A percentile compares a stretch with the other conserved stretches of the same genome.
These are phyloP conservation scores for Odontesthes bonariensis DNA, from an alignment of 2,113 vertebrate species.

Conservation along the genomic window DNA sequence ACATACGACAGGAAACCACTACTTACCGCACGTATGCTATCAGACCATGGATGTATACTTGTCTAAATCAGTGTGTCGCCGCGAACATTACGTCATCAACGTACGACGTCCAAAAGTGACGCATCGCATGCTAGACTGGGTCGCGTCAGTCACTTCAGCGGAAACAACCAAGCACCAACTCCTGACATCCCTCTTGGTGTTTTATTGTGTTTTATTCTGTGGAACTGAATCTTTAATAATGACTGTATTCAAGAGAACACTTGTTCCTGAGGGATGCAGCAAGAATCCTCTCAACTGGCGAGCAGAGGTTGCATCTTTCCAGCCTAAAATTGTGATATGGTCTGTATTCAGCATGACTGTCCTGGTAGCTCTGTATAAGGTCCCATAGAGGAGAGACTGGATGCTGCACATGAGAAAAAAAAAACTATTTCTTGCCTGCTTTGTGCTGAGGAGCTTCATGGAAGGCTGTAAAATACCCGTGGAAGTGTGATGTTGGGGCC, in stretches of 20 bases:
- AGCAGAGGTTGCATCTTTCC: background rate
- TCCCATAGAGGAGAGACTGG: background rate
- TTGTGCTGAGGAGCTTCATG: too few species aligned
- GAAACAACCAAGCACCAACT: background rate
- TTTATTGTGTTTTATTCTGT: background rate
- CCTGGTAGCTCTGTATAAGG: background rate
- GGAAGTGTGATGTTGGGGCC: too few species aligned
- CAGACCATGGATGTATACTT: too few species aligned
- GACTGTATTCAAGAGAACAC: background rate
- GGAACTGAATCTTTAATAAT: background rate
- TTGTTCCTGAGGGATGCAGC: background rate
- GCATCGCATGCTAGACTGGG: background rate
- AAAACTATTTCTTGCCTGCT: too few species aligned
- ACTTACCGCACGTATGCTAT: background rate
- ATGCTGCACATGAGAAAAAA: background rate
- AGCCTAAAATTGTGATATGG: background rate
- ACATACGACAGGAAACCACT: accelerated
- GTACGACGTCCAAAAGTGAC: slow-evolving; percentile 13
- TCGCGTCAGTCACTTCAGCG: background rate
- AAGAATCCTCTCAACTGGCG: background rate
- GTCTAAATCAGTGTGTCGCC: background rate
- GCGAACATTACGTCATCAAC: slow-evolving; percentile 12
- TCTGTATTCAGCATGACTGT: background rate
- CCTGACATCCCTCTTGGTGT: too few species aligned
- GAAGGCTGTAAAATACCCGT: too few species aligned